Evolutionary conservation across 2,797 vertebrate species (phyloP).

Genomic region (Paramormyrops hopkinsi): DNA sequence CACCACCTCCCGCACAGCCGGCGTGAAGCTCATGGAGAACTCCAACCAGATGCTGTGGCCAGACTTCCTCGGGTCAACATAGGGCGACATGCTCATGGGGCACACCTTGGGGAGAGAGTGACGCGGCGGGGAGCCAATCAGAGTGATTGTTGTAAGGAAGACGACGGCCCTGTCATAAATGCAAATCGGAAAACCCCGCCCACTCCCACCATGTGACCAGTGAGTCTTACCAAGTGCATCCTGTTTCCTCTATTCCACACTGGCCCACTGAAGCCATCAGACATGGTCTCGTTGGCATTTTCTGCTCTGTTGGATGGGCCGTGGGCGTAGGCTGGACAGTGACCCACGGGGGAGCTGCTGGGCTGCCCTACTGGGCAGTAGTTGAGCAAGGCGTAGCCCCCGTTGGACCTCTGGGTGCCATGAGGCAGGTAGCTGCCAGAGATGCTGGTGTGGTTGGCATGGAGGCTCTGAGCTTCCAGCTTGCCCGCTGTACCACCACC

Average conservation of each 20-base stretch:
- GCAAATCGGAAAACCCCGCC: not conserved
- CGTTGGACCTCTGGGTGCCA: conserved; percentile 46
- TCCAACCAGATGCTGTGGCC: conserved; percentile 97
- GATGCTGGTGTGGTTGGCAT: conserved; percentile 42
- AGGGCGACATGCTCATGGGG: conserved; percentile 85
- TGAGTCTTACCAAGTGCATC: conserved; percentile 78
- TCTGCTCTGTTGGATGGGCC: conserved; percentile 54
- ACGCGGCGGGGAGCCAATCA: not conserved
- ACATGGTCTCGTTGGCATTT: conserved; percentile 33
- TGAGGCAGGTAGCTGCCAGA: not conserved
- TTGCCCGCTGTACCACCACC: conserved; percentile 26
- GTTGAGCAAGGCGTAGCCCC: conserved; percentile 45
- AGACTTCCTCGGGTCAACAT: conserved; percentile 80
- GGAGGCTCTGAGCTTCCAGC: conserved; percentile 54
- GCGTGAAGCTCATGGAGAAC: conserved; percentile 95
- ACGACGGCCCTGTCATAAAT: not conserved
- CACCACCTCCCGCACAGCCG: conserved; percentile 93
- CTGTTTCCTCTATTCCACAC: conserved; percentile 59
- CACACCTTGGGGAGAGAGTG: conserved; percentile 70
- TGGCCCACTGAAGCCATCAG: conserved; percentile 50
- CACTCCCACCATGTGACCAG: not conserved
- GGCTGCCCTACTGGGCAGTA: conserved; percentile 59
- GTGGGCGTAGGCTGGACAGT: conserved; percentile 57
- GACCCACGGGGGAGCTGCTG: conserved; percentile 56
- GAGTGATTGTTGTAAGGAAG: not conserved